A percentile compares a stretch with the other conserved stretches of the same genome.
Evolutionary conservation across 1,140 invertebrate genomes (phyloP).

Genomic region (Polypedilum pembai): DNA sequence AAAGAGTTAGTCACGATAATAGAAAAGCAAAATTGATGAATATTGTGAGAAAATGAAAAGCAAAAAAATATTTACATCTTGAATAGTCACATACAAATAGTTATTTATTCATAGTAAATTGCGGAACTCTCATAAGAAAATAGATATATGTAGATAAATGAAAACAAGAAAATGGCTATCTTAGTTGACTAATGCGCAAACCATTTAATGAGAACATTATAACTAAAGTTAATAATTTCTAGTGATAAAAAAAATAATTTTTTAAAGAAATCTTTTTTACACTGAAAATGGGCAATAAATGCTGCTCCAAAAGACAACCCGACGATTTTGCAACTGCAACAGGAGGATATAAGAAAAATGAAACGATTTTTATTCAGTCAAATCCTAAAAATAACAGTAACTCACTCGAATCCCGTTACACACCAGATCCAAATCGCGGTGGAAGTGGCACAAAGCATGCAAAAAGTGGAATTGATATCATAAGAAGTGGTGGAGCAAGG

Average conservation of each 20-base stretch:
- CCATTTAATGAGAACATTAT: neutral
- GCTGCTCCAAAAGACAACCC: conserved; percentile 65
- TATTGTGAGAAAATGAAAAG: no score
- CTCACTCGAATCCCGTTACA: conserved; percentile 64
- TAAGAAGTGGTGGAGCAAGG: conserved; percentile 57
- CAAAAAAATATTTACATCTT: no score
- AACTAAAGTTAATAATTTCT: neutral
- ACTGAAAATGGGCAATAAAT: conserved; percentile 54
- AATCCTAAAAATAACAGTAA: conserved; percentile 54
- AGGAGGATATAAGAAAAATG: conserved; percentile 57
- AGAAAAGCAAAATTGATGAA: no score
- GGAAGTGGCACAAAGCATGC: conserved; percentile 46
- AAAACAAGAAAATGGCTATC: neutral
- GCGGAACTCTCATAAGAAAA: no score
- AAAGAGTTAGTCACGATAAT: no score
- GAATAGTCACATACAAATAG: no score
- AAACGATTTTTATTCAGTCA: conserved; percentile 49
- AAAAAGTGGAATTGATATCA: conserved; percentile 59
- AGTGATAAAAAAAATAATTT: neutral
- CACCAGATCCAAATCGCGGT: conserved; percentile 68
- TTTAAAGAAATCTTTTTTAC: neutral
- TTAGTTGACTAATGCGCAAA: conserved; percentile 4
- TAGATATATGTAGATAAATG: no score
- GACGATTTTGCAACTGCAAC: conserved; percentile 50
- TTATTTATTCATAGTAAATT: no score